A percentile compares a stretch with the other conserved stretches of the same genome.
Evolutionary conservation across 2,797 vertebrate species (phyloP).

Genomic region (Pteronotus mesoamericanus): DNA sequence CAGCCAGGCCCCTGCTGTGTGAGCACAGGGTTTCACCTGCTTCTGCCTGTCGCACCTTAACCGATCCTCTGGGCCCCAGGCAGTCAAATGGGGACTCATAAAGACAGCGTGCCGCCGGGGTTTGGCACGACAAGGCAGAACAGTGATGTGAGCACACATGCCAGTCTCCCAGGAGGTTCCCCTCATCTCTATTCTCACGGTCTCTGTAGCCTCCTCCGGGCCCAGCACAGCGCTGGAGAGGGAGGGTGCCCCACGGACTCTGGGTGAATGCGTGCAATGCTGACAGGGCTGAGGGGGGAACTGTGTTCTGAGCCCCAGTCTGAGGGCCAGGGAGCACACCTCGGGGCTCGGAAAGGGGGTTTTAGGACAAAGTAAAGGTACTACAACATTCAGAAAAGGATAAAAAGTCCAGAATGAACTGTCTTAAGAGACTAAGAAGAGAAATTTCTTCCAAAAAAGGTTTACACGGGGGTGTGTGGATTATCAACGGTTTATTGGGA

Average conservation of each 20-base stretch:
- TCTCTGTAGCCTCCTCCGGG: background rate
- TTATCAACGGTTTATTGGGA: no score
- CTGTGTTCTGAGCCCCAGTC: background rate
- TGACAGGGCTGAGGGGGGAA: background rate
- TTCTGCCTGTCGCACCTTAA: background rate
- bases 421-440: background rate
- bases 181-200: fast-evolving
- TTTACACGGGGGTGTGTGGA: background rate
- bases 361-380: background rate
- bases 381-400: background rate
- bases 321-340: background rate
- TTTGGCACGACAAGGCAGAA: background rate
- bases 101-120: background rate
- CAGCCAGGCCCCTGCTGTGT: fast-evolving
- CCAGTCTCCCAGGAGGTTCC: background rate
- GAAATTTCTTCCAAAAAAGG: background rate
- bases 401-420: background rate
- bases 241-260: background rate
- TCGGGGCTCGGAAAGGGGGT: background rate
- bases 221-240: background rate
- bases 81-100: background rate
- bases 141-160: background rate
- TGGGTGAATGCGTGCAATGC: background rate
- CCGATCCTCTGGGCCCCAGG: fast-evolving
- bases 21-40: background rate